A percentile compares a stretch with the other conserved stretches of the same genome.
Evolutionary conservation across 2,113 vertebrate genomes (phyloP).

Genomic region (Mus pahari): DNA sequence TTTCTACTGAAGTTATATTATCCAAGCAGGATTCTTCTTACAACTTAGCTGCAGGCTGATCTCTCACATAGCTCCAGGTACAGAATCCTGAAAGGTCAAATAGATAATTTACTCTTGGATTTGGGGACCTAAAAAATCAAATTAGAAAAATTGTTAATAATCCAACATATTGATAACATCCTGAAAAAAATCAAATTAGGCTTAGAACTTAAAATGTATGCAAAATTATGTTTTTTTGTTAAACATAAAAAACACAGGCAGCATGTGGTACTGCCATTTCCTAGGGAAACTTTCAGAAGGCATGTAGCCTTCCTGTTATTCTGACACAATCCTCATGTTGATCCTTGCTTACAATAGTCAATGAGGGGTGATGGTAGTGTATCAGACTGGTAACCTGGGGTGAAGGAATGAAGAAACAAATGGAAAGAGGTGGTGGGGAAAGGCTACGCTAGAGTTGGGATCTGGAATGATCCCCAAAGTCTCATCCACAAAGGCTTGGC

Average conservation of each 20-base stretch:
- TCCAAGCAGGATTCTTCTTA: constrained; percentile 8
- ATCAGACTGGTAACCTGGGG: neutral
- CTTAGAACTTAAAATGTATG: constrained; percentile 16
- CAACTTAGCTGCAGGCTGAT: neutral
- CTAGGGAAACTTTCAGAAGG: neutral
- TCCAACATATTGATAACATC: neutral
- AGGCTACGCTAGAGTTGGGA: neutral
- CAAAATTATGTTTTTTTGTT: neutral
- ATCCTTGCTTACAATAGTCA: neutral
- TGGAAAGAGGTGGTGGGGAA: neutral
- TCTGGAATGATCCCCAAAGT: neutral
- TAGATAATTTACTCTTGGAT: constrained; percentile 59
- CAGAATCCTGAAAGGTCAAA: neutral
- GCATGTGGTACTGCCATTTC: neutral
- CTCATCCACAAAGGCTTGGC: neutral
- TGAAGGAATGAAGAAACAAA: constrained; percentile 6
- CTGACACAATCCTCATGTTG: neutral
- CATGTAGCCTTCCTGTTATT: neutral
- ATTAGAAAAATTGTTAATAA: neutral
- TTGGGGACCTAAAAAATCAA: constrained; percentile 50
- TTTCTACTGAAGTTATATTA: constrained; percentile 16
- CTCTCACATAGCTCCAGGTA: neutral
- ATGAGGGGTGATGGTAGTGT: neutral
- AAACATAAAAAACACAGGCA: neutral
- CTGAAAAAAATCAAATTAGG: constrained; percentile 30